A percentile compares a stretch with the other conserved stretches of the same genome.
These are phyloP conservation scores for Crioceris asparagi DNA, from an alignment of 2,888 invertebrate genomes.

Conservation along the genomic window DNA sequence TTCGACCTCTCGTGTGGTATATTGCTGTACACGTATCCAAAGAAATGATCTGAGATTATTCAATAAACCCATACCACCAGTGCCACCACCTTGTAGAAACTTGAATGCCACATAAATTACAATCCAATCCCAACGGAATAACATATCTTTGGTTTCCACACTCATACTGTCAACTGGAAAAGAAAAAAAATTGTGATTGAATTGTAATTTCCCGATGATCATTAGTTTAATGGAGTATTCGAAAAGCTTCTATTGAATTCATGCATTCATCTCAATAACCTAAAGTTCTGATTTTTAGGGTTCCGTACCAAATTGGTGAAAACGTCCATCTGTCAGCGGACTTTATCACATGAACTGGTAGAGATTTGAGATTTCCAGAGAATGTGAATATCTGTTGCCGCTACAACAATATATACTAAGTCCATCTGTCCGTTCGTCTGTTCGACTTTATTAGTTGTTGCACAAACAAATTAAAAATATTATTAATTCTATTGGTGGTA, in stretches of 20 bases:
- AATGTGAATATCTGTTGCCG: no score
- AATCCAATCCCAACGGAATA: conserved; percentile 84
- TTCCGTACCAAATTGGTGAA: no score
- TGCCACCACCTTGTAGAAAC: conserved; percentile 92
- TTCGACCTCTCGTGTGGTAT: conserved; percentile 86
- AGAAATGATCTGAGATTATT: conserved; percentile 85
- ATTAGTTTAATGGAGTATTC: background rate
- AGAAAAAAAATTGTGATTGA: conserved; percentile 1
- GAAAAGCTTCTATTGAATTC: background rate
- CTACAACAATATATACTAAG: no score
- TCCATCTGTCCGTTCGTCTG: no score
- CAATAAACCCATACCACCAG: conserved; percentile 83
- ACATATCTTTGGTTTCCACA: conserved; percentile 23
- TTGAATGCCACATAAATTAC: conserved; percentile 78
- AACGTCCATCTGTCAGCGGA: background rate
- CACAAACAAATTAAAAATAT: no score
- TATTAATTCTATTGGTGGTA: no score
- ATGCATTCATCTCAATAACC: background rate
- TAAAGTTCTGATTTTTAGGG: background rate
- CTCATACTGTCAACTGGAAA: conserved; percentile 68
- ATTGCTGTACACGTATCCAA: conserved; percentile 95
- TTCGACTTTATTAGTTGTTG: no score
- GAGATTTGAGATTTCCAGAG: no score
- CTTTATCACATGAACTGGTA: background rate
- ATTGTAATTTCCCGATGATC: background rate